A percentile compares a stretch with the other conserved stretches of the same genome.
Conservation (phyloP, 2,888 invertebrate species). For the Ornithoptera alexandrae region DNA sequence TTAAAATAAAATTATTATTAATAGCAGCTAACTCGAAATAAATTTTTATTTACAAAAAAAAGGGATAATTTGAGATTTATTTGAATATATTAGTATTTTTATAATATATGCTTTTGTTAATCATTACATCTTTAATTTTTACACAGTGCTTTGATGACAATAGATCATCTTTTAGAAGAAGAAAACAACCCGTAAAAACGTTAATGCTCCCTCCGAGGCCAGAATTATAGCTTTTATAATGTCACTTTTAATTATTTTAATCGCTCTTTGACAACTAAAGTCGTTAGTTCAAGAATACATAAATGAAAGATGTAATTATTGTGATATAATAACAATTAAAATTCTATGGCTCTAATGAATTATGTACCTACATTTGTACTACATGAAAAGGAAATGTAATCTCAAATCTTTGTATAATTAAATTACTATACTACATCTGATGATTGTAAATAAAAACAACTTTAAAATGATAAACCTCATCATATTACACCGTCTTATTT, state of each 20-base stretch:
- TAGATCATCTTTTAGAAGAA: slow-evolving; percentile 61
- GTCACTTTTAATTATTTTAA: slow-evolving; percentile 79
- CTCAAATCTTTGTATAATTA: too few species aligned
- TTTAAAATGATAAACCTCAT: too few species aligned
- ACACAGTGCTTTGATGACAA: slow-evolving; percentile 46
- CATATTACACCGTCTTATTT: too few species aligned
- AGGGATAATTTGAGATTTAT: too few species aligned
- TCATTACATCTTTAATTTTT: slow-evolving; percentile 37
- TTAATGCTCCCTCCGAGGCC: slow-evolving; percentile 73
- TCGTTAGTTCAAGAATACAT: slow-evolving; percentile 65
- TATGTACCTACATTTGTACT: background rate
- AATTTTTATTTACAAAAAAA: too few species aligned
- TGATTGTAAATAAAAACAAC: too few species aligned
- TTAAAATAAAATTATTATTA: too few species aligned
- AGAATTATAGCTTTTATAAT: slow-evolving; percentile 76
- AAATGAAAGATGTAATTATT: slow-evolving; percentile 64
- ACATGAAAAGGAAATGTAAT: too few species aligned
- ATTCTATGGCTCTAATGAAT: background rate
- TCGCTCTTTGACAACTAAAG: slow-evolving; percentile 70
- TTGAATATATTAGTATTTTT: too few species aligned
- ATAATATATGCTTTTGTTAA: background rate
- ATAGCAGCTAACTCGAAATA: too few species aligned
- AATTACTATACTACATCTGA: too few species aligned
- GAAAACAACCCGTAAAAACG: slow-evolving; percentile 64
- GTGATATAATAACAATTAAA: slow-evolving; percentile 31